Evolutionary conservation across 1,140 invertebrate genomes (phyloP).

Genomic region (Sesamia nonagrioides): DNA sequence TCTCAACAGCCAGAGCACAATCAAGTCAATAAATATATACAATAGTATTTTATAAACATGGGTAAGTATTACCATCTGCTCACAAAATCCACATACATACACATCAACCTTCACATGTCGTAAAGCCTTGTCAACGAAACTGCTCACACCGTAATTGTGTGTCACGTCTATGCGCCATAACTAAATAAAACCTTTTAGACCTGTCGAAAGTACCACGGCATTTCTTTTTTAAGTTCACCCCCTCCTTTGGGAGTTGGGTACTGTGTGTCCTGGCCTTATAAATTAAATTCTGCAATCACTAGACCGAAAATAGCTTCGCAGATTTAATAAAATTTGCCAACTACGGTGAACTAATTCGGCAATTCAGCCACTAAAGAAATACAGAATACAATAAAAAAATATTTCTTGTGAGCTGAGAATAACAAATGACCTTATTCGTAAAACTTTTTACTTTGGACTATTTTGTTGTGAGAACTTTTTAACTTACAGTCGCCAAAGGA

Average conservation of each 20-base stretch:
- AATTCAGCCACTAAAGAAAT: no score
- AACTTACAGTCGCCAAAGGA: no score
- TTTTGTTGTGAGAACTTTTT: no score
- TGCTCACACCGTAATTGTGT: conserved; percentile 27
- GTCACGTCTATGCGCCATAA: conserved; percentile 45
- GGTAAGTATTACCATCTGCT: neutral
- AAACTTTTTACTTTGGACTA: no score
- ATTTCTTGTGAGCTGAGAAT: no score
- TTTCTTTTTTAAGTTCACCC: conserved; percentile 33
- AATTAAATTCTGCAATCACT: conserved; percentile 27
- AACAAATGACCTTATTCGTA: no score
- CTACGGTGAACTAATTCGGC: neutral
- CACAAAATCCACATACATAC: neutral
- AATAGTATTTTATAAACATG: neutral
- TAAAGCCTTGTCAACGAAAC: neutral
- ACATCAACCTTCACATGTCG: neutral
- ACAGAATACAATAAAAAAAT: no score
- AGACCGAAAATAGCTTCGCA: conserved; percentile 16
- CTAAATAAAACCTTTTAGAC: conserved; percentile 55
- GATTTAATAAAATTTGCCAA: conserved; percentile 27
- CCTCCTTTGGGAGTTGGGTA: conserved; percentile 12
- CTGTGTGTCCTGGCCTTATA: conserved; percentile 4
- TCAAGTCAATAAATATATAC: no score
- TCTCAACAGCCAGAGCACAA: no score
- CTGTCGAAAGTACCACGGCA: conserved; percentile 45